These are phyloP conservation scores for Crenichthys baileyi DNA, from an alignment of 2,797 vertebrate genomes.

Conservation along the genomic window DNA sequence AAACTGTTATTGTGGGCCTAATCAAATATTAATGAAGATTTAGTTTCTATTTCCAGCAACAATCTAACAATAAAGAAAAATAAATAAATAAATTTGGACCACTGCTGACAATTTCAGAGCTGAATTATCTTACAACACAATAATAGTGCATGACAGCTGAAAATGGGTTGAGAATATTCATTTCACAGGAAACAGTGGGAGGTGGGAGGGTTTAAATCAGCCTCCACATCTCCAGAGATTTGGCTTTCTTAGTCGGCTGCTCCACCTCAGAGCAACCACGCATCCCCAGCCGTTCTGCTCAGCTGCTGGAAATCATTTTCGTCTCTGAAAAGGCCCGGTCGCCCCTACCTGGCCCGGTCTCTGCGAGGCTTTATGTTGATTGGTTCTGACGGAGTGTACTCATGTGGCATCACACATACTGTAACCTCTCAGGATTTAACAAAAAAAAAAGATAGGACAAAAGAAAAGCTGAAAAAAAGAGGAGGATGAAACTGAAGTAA, in stretches of 20 bases:
- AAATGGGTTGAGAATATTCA: conserved; percentile 47
- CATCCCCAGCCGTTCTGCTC: conserved; percentile 28
- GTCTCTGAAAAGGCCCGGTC: conserved; percentile 25
- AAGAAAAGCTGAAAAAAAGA: conserved; percentile 2
- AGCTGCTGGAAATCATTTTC: conserved; percentile 61
- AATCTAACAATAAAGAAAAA: conserved; percentile 2
- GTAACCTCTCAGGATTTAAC: conserved; percentile 4
- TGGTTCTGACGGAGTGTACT: conserved; percentile 35
- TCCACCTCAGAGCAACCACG: conserved; percentile 52
- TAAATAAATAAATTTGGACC: background rate
- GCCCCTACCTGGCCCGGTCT: conserved; percentile 14
- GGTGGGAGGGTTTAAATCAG: conserved; percentile 52
- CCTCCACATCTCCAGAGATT: conserved; percentile 53
- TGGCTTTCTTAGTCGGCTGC: conserved; percentile 47
- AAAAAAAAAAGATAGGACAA: background rate
- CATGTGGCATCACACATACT: conserved; percentile 15
- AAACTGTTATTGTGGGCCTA: background rate
- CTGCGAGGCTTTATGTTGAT: conserved; percentile 30
- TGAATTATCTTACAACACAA: conserved; percentile 32
- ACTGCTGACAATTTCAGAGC: conserved; percentile 10
- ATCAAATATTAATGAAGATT: conserved; percentile 1
- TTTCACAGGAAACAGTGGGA: conserved; percentile 61
- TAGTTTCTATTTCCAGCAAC: conserved; percentile 2
- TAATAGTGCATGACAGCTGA: conserved; percentile 27
- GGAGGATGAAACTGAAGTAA: conserved; percentile 24